phyloP scores from a whole-genome alignment of 2,797 vertebrate genomes.

The Momotus momota region DNA sequence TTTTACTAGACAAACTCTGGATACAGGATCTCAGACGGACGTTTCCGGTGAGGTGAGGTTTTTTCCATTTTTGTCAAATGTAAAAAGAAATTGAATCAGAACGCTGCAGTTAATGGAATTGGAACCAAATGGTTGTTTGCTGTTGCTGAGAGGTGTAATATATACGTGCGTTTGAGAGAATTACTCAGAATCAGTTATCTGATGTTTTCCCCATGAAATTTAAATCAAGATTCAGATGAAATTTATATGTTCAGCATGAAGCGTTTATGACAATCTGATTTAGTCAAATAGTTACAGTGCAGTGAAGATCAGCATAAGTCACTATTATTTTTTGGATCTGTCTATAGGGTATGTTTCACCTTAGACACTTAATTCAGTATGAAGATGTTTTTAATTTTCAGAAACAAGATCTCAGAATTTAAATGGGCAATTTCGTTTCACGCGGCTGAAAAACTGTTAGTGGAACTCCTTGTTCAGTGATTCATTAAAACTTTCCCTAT shows the following conservation, averaged over 20 bases:
- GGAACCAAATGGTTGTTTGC: background rate
- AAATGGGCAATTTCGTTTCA: conserved; percentile 36
- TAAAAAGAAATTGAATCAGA: background rate
- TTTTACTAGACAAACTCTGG: conserved; percentile 83
- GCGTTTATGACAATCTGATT: background rate
- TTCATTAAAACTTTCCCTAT: conserved; percentile 9
- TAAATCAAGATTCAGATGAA: background rate
- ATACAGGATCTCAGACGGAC: conserved; percentile 86
- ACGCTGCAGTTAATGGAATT: background rate
- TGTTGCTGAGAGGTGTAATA: background rate
- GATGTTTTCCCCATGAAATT: background rate
- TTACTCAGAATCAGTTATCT: background rate
- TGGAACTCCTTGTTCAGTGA: conserved; percentile 41
- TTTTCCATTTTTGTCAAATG: background rate
- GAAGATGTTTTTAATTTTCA: conserved; percentile 40
- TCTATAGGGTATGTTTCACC: background rate
- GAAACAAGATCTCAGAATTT: conserved; percentile 48
- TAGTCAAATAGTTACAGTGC: background rate
- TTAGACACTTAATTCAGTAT: background rate
- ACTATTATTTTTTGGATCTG: background rate
- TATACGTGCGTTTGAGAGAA: background rate
- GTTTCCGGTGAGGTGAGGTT: conserved; percentile 85
- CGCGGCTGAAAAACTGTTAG: background rate
- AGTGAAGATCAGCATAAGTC: background rate
- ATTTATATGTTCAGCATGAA: background rate